Percentiles rank a stretch among this genome's conserved stretches.
These are phyloP conservation scores for Actinia tenebrosa DNA, from an alignment of 64 coral and sea anemone genomes.

Conservation along the genomic window DNA sequence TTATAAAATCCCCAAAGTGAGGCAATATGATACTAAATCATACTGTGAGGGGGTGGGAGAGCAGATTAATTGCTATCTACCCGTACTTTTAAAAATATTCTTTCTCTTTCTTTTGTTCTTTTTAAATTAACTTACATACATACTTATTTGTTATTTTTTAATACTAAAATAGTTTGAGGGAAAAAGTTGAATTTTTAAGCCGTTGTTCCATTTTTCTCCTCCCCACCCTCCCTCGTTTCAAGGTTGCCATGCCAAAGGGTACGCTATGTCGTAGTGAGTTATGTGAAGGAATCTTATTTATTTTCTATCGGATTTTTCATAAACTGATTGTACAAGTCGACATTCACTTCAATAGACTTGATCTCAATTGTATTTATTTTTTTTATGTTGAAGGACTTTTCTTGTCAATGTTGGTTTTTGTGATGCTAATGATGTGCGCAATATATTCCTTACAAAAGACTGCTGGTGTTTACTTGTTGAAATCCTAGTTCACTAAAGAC, in stretches of 20 bases:
- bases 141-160: background rate
- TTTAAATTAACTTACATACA: background rate
- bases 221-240: background rate
- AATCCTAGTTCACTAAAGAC: background rate
- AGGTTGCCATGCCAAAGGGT: slow-evolving; percentile 10
- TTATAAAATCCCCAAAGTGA: background rate
- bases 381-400: background rate
- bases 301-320: background rate
- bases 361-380: background rate
- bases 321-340: background rate
- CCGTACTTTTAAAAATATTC: background rate
- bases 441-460: background rate
- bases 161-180: no score
- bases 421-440: background rate
- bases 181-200: background rate
- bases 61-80: background rate
- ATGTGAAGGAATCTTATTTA: slow-evolving; percentile 1
- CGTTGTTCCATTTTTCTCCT: background rate
- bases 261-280: background rate
- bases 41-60: background rate
- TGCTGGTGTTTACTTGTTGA: background rate
- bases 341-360: background rate
- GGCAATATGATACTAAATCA: background rate
- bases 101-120: background rate
- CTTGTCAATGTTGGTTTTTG: slow-evolving; percentile 8